These are phyloP conservation scores for Perognathus longimembris DNA, from an alignment of 2,113 vertebrate genomes.

Conservation along the genomic window DNA sequence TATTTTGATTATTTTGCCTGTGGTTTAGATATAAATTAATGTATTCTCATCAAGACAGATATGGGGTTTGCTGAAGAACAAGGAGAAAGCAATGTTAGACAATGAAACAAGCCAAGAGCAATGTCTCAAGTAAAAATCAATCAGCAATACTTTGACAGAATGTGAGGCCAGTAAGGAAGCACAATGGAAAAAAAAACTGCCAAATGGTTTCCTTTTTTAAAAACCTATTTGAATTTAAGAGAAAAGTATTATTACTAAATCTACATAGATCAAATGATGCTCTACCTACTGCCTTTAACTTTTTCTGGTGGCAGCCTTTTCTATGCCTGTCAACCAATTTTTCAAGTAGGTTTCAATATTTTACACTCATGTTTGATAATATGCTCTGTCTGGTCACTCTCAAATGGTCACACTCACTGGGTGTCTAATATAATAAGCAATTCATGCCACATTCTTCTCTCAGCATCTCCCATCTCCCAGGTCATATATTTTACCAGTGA, in stretches of 20 bases:
- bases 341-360: not conserved
- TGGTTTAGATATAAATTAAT: not conserved
- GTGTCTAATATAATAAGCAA: not conserved
- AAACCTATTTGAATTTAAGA: not conserved
- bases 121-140: not conserved
- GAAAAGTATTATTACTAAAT: not conserved
- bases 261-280: not conserved
- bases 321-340: not conserved
- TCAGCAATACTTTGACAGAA: not conserved
- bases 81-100: not conserved
- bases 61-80: not conserved
- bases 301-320: too few species aligned
- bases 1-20: not conserved
- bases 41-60: not conserved
- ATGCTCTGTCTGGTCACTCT: not conserved
- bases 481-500: not conserved
- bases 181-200: too few species aligned
- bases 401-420: not conserved
- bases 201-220: not conserved
- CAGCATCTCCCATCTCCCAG: fast-evolving
- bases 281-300: not conserved
- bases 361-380: not conserved
- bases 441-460: not conserved
- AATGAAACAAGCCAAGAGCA: not conserved
- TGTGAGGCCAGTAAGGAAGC: too few species aligned